Evolutionary conservation across 2,113 vertebrate genomes (phyloP), one percentile per base, ranked within the genome.

Genomic region (Copsychus sechellarum): DNA sequence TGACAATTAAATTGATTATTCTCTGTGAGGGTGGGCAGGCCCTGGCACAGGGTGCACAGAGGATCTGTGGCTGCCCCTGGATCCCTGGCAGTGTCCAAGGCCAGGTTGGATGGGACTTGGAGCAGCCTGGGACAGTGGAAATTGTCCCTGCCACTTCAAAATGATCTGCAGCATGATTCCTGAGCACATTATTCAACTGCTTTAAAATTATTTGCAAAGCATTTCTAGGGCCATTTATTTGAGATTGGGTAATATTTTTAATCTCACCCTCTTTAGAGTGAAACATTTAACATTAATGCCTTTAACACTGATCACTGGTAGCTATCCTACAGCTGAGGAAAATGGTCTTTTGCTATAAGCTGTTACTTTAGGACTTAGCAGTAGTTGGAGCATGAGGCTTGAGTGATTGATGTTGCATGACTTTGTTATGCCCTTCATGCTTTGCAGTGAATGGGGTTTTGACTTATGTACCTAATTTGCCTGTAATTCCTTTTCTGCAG

Each of bases 381-480:
- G 81, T 62, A 82, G 58, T 0, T 90, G 87, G 73, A 71, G 54
- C 62, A 73, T 57, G 51, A 73, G 71, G 42, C 67, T 77, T 0
- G 0, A 88, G 33, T 0, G 0, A 42, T 16, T 2, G 1, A 8
- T 65, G 34, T 21, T 0, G 21, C 42, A 25, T 8, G 4, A 57
- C 69, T 84, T 71, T n/a, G 54, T 18, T 8, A 9, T 87, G 40
- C 23, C n/a, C 19, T 54, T 81, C 0, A 0, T 88, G 34, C 71
- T 81, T 64, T 74, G 64, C 56, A 86, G 13, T 53, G 58, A 28
- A 11, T n/a, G 25, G 12, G 14, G 43, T 51, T 74, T 51, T 60
- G 58, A 28, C 9, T 77, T 28, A 6, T 5, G 33, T 3, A 22
- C 5, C 48, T 54, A 6, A 48, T 85, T 77, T 87, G 26, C 70